These are phyloP conservation scores for Onychomys torridus DNA, from an alignment of 2,797 vertebrate species.

Conservation along the genomic window DNA sequence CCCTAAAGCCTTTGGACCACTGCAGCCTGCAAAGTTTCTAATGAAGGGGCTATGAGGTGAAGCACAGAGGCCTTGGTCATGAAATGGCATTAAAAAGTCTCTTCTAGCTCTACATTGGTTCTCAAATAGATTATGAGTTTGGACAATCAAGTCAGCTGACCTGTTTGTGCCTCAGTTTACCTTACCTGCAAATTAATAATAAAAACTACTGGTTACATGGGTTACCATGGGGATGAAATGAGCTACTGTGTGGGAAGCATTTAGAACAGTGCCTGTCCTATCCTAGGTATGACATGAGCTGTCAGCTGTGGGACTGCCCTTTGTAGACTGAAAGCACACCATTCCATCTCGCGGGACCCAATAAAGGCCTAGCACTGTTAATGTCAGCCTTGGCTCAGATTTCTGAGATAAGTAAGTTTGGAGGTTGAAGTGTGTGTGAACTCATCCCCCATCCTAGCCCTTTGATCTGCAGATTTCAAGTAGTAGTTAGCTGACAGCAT, in stretches of 20 bases:
- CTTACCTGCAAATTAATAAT: constrained; percentile 43
- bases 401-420: constrained; percentile 20
- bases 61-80: background rate
- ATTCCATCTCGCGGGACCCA: background rate
- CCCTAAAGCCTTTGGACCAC: background rate
- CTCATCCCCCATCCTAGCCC: background rate
- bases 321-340: background rate
- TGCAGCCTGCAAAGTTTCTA: background rate
- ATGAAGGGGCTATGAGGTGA: background rate
- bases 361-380: background rate
- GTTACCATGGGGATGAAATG: background rate
- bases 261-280: background rate
- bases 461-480: constrained; percentile 37
- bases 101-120: background rate
- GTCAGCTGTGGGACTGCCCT: background rate
- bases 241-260: background rate
- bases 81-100: background rate
- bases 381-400: background rate
- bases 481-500: constrained; percentile 54
- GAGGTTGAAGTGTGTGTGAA: background rate
- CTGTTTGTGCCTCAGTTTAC: constrained; percentile 14
- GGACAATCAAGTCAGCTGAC: background rate
- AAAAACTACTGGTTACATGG: background rate
- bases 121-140: constrained; percentile 18
- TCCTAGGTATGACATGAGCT: background rate